Evolutionary conservation across 2,113 vertebrate species (phyloP), one percentile per base, ranked within the genome.

Genomic region (Mormoops blainvillei): DNA sequence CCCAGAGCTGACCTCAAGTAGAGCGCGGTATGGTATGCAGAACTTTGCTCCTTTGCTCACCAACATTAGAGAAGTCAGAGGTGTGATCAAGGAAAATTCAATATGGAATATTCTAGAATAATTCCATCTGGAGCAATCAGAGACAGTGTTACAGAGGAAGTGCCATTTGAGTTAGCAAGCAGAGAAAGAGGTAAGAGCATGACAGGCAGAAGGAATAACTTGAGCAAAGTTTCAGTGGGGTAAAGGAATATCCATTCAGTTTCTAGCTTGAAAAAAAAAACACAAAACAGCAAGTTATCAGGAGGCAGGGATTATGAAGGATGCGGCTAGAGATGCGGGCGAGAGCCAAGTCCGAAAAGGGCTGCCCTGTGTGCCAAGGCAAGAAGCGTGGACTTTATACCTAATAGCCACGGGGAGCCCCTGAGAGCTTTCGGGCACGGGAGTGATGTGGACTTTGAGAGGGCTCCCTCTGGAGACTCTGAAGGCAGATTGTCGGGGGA

Each of bases 41-140:
- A 81, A 52, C 54, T 85, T 41, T 15, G 26, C 26, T 50, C 26
- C 45, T 74, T 45, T 65, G 7, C 28, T 82, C 33, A 33, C 4
- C 48, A 89, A 41, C 36, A 65, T 82, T 13, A 52, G 14, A n/a
- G 7, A 94, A 58, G 36, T 78, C 61, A 88, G 20, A 83, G 36
- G 63, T 20, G 7, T 14, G 67, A 86, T 33, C 28, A 93, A 74
- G 61, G 38, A 87, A 86, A 95, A 80, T 71, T 94, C 82, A 67
- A 48, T 19, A 38, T 41, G 36, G 77, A 83, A 91, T 43, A 31
- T 70, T 91, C 82, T 94, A 97, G 82, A 96, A 93, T 36, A 56
- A 70, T 58, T 70, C 54, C 15, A 92, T 22, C 22, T 10, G 36
- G n/a, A 38, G 3, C 16, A 88, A 20, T 43, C 31, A 6, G 18